phyloP scores from a whole-genome alignment of 1,140 invertebrate species.

The Nasonia giraulti region DNA sequence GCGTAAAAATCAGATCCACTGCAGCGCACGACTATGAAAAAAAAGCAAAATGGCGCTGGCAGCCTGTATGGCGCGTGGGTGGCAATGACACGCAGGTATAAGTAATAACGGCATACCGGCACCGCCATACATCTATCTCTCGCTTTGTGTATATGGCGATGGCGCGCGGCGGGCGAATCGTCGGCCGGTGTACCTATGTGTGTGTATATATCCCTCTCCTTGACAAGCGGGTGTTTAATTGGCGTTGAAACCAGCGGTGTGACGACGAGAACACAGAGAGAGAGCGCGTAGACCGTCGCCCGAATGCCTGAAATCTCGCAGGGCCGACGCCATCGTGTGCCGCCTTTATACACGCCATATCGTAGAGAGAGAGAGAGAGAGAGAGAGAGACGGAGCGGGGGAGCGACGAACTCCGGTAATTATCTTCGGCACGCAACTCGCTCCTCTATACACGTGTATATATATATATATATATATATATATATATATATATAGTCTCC shows the following conservation, averaged over 20 bases:
- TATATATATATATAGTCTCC: neutral
- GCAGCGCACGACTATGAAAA: too few relatives aligned
- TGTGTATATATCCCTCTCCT: constrained; percentile 59
- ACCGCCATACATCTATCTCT: constrained; percentile 66
- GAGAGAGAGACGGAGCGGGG: neutral
- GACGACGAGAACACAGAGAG: constrained; percentile 63
- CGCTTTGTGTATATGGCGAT: constrained; percentile 57
- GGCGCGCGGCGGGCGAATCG: constrained; percentile 54
- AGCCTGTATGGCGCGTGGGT: constrained; percentile 61
- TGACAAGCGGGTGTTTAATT: constrained; percentile 76
- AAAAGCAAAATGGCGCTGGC: neutral
- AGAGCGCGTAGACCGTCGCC: constrained; percentile 64
- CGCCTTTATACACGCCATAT: constrained; percentile 8
- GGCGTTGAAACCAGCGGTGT: constrained; percentile 75
- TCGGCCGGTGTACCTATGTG: constrained; percentile 51
- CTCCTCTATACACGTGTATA: neutral
- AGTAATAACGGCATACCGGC: constrained; percentile 60
- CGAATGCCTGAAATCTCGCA: constrained; percentile 56
- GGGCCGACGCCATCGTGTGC: constrained; percentile 67
- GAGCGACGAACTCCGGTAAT: constrained; percentile 69
- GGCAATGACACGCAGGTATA: constrained; percentile 65
- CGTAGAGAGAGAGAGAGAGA: neutral
- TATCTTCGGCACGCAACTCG: constrained; percentile 67
- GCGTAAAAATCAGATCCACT: constrained; percentile 3
- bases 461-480: neutral